phyloP scores from a whole-genome alignment of 2,797 vertebrate species.

The Psittacula derbiana region DNA sequence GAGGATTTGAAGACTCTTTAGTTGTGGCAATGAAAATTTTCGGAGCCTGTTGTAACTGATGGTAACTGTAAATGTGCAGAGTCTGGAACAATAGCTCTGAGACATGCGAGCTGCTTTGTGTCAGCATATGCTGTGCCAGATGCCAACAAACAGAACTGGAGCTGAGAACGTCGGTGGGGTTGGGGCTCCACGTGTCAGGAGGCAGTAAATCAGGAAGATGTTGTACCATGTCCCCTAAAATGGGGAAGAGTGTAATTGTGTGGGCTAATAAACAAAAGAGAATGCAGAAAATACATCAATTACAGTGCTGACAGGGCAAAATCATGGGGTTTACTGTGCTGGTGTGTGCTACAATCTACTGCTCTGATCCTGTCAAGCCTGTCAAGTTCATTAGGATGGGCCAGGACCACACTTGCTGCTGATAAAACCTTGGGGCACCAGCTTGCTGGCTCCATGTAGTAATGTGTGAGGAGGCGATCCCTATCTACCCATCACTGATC shows the following conservation, averaged over 20 bases:
- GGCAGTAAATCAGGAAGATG: neutral
- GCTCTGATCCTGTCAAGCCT: neutral
- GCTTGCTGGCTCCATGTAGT: neutral
- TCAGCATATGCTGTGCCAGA: slow-evolving; percentile 31
- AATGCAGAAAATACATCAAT: neutral
- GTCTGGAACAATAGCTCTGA: slow-evolving; percentile 30
- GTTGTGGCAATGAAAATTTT: neutral
- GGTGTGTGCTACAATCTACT: neutral
- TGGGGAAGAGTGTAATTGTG: rapidly evolving
- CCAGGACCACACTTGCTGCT: neutral
- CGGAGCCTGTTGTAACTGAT: neutral
- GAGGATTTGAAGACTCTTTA: neutral
- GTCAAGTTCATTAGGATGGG: neutral
- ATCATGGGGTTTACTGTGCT: neutral
- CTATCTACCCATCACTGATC: neutral
- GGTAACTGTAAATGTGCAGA: neutral
- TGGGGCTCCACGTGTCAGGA: neutral
- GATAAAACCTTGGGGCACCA: neutral
- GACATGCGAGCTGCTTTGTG: neutral
- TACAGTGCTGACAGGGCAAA: neutral
- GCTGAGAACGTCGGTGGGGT: neutral
- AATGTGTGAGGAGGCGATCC: neutral
- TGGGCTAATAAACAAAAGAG: neutral
- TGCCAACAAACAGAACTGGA: neutral
- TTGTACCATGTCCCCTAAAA: neutral